phyloP scores from a whole-genome alignment of 2,888 invertebrate genomes.

The Tillus elongatus region DNA sequence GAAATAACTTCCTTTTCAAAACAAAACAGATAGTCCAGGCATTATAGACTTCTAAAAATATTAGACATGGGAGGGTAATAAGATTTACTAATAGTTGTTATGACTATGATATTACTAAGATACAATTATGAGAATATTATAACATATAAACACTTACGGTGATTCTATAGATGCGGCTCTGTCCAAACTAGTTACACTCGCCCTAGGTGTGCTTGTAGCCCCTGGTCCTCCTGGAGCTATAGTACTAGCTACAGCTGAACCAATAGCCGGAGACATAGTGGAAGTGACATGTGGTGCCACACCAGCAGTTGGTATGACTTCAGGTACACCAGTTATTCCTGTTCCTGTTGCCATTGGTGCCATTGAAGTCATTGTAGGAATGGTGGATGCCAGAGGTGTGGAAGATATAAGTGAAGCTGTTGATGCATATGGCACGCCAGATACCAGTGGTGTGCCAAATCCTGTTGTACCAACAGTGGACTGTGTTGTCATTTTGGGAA shows the following conservation, averaged over 20 bases:
- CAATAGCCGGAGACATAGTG: constrained; percentile 20
- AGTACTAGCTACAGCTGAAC: constrained; percentile 28
- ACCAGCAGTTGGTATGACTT: not conserved
- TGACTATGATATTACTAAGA: too few relatives aligned
- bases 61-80: too few relatives aligned
- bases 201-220: constrained; percentile 38
- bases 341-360: constrained; percentile 15
- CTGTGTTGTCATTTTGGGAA: constrained; percentile 7
- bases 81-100: too few relatives aligned
- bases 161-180: constrained; percentile 42
- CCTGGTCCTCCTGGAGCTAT: constrained; percentile 36
- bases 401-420: constrained; percentile 4
- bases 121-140: too few relatives aligned
- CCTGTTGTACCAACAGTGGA: constrained; percentile 9
- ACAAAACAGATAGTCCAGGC: too few relatives aligned
- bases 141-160: too few relatives aligned
- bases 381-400: constrained; percentile 6
- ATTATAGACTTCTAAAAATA: too few relatives aligned
- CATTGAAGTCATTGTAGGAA: constrained; percentile 18
- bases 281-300: constrained; percentile 15
- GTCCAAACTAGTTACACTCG: constrained; percentile 39
- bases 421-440: constrained; percentile 12
- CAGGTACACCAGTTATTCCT: constrained; percentile 5
- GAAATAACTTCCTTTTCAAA: too few relatives aligned
- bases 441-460: constrained; percentile 7